Base-by-base conservation (phyloP, 2,888 invertebrate genomes). In the Mesochorus sp. region DNA sequence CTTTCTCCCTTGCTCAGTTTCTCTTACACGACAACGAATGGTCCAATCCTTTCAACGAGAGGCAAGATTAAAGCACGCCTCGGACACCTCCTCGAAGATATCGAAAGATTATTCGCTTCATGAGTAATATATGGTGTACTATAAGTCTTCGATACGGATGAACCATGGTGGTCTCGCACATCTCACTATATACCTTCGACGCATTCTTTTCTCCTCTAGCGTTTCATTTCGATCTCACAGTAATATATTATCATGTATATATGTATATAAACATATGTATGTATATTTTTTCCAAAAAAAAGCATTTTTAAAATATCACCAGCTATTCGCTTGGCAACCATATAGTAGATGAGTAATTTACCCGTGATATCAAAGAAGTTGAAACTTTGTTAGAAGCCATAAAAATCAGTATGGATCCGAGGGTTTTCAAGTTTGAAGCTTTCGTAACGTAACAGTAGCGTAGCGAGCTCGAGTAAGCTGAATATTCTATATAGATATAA, bases 1-100 rank as follows among this genome's bases (percentile, higher is more conserved):
- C 44, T 37, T 42, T 14, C 31, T 34, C 10, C 5, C 55, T 39
- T n/a, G 1, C 37, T 8, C 34, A 6, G n/a, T 21, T 12, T 19
- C 24, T 26, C 28, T 34, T 5, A 21, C 26, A 55, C 53, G 55
- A 77, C 73, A 75, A 57, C 67, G 85, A 85, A 86, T 85, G 87
- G 79, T 55, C 79, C 79, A 75, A 85, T 87, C 88, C 88, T 88
- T 87, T 88, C 86, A 88, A 82, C 83, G 84, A 81, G 82, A 82
- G 62, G 80, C 79, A 76, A 86, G 88, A 88, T 88, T 88, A 87
- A 85, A 80, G 83, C 82, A 84, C 83, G 84, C 82, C n/a, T 75
- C 82, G 81, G 82, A 85, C 86, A 85, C 85, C 85, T 84, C 80
- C 62, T 76, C 80, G 81, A 67, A 86, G 80, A 86, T 86, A 87